phyloP scores from a whole-genome alignment of 2,797 vertebrate genomes.

The Lates japonicus region DNA sequence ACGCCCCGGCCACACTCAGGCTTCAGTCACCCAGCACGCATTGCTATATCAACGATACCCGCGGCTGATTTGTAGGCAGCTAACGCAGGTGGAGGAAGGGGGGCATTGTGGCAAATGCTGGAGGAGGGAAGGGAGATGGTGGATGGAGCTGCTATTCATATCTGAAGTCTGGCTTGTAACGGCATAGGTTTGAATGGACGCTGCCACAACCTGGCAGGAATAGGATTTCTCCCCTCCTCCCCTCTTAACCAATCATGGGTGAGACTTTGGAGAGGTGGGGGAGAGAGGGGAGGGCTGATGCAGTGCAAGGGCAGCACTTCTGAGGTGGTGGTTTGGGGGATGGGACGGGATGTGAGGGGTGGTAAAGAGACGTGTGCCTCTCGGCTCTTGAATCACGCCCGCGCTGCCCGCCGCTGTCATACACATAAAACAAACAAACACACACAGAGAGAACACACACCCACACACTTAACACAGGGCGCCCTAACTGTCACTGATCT shows the following conservation, averaged over 20 bases:
- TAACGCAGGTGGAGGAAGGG: constrained; percentile 63
- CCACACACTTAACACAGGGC: constrained; percentile 55
- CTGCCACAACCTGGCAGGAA: constrained; percentile 76
- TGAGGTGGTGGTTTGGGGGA: constrained; percentile 60
- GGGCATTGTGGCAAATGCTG: too few species aligned
- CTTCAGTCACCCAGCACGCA: constrained; percentile 50
- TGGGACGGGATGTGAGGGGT: constrained; percentile 49
- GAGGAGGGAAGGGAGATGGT: too few species aligned
- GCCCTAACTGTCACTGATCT: constrained; percentile 59
- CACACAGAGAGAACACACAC: too few species aligned
- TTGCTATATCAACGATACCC: constrained; percentile 52
- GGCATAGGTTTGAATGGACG: too few species aligned
- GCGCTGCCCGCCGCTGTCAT: constrained; percentile 70
- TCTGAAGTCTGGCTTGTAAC: constrained; percentile 66
- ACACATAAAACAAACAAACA: constrained; percentile 22
- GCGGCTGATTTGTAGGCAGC: constrained; percentile 29
- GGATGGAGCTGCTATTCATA: constrained; percentile 50
- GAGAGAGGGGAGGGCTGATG: constrained; percentile 52
- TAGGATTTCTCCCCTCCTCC: constrained; percentile 60
- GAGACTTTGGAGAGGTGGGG: constrained; percentile 70
- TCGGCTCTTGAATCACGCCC: constrained; percentile 78
- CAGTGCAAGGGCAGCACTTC: constrained; percentile 85
- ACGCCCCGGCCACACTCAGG: constrained; percentile 46
- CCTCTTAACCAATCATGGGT: constrained; percentile 72
- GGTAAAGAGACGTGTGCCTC: constrained; percentile 71